Evolutionary conservation across 2,888 invertebrate species (phyloP), one percentile per base, ranked within the genome.

Genomic region (Ditylenchus weischeri): DNA sequence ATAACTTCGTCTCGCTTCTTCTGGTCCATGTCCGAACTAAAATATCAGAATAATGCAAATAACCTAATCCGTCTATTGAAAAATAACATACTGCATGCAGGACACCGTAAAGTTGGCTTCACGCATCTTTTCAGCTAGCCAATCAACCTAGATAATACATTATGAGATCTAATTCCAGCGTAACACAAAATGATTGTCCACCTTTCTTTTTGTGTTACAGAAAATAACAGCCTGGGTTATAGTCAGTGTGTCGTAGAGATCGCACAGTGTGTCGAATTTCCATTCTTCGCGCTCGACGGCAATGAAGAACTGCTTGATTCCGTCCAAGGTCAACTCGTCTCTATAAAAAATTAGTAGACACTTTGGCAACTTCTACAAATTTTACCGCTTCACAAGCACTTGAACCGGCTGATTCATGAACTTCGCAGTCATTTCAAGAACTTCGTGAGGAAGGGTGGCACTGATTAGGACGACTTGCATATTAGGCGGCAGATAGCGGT

Each of bases 361-460:
- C 10, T 43, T 43, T 13, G 29, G 3, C 5, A 29, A 29, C 29
- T 5, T 29, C 2, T 29, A 1, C 5, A 70, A 50, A 58, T 5
- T 38, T n/a, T 21, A 74, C 92, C 93, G 94, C 88, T 98, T 98
- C 19, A 99, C 96, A 75, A 99, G 88, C 80, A 99, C 96, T 74
- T 95, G 88, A 78, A 99, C 92, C 0, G 98, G 98, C 84, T 98
- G 95, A 19, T 95, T 96, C 98, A 99, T 98, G 84, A 99, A 99
- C 86, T 99, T 99, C 71, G 91, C 92, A n/a, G 98, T 98, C 91
- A 99, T 96, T 87, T 99, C 96, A 58, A 98, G 88, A 76, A 99
- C 96, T 86, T 99, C 98, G 82, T 98, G 96, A 0, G 98, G 98
- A 73, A 99, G 86, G 59, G 98, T 99, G 62, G 98, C 98, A 65